Evolutionary conservation across 2,113 vertebrate species (phyloP), one percentile per base, ranked within the genome.

Genomic region (Lasiurus cinereus): DNA sequence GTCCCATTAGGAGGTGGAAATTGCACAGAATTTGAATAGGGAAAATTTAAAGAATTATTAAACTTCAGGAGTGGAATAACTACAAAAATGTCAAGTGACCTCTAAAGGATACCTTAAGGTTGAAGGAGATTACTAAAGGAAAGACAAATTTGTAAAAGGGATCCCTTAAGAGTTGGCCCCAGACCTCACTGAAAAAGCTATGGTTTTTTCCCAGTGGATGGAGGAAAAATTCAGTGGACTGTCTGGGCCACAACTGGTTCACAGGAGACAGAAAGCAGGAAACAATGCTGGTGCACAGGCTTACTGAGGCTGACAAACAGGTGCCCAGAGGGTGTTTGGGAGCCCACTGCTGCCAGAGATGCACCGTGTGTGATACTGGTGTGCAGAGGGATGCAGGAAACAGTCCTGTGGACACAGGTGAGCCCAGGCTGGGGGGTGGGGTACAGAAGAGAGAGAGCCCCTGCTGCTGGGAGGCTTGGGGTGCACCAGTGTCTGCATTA

Each of bases 101-200:
- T 88, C 52, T 67, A 29, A 86, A 86, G 73, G 48, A 13, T 76
- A n/a, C 19, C 36, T 10, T 88, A 11, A 24, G 21, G 9, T 48
- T 52, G 70, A 88, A n/a, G 46, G 70, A 83, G 14, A 62, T 92
- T 43, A 59, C 50, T 43, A 83, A 78, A 90, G 79, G 52, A 59
- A 59, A 29, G 31, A 11, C 31, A 76, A 12, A 43, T 11, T 67
- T 88, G n/a, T 52, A 50, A 69, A 88, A 52, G n/a, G 19, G 14
- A 19, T n/a, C n/a, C 21, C 54, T 12, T 6, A 43, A 66, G 50
- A 18, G n/a, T 36, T 13, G 43, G 27, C 62, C 76, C 59, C 50
- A 33, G 69, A 82, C 6, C 18, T 67, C 36, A 56, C 21, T 92
- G 77, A 54, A 95, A 54, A 52, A 83, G 15, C 27, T 29, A 3